Base-by-base conservation (phyloP, 2,113 vertebrate species). In the Circaetus cinerascens region DNA sequence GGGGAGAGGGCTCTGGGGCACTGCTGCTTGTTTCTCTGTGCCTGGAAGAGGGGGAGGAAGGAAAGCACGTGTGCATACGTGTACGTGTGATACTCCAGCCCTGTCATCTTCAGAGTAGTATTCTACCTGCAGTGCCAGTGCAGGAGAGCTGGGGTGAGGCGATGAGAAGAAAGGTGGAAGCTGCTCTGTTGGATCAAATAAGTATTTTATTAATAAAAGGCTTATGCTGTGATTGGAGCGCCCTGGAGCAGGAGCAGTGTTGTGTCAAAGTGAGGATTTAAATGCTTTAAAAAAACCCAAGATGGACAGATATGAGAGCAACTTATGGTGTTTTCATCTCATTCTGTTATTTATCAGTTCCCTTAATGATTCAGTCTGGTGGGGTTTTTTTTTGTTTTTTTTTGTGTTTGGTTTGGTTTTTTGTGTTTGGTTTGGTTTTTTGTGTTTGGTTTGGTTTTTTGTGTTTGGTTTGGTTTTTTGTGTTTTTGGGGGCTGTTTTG, bases 151-250 rank as follows among this genome's bases (percentile, higher is more conserved):
- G 92, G 36, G n/a, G 1, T 46, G 51, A 84, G 64, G n/a, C 1
- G 10, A 14, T 21, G 69, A 57, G 74, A 77, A 82, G 67, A 57
- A 83, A 86, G 68, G 38, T 59, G 84, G 68, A 9, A 74, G n/a
- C 46, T 74, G 55, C 46, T 88, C 43, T 83, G 7, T 62, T 84
- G 50, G 59, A 72, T 91, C 79, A 63, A 74, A 71, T 59, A 36
- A 32, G 50, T 64, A 13, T 91, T 92, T 90, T 76, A 41, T 71
- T 84, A 95, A 94, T 83, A 88, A 93, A 81, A 95, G 56, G 82
- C 67, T 86, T 76, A 2, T 0, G 7, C 63, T 88, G 50, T 27
- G 48, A 57, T 68, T 40, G 38, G 40, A 76, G 41, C 2, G 2
- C 32, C 36, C 71, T 90, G 86, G 83, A 92, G 93, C 67, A 92